Conservation (phyloP, 2,797 vertebrate genomes). For the Capromys pilorides region DNA sequence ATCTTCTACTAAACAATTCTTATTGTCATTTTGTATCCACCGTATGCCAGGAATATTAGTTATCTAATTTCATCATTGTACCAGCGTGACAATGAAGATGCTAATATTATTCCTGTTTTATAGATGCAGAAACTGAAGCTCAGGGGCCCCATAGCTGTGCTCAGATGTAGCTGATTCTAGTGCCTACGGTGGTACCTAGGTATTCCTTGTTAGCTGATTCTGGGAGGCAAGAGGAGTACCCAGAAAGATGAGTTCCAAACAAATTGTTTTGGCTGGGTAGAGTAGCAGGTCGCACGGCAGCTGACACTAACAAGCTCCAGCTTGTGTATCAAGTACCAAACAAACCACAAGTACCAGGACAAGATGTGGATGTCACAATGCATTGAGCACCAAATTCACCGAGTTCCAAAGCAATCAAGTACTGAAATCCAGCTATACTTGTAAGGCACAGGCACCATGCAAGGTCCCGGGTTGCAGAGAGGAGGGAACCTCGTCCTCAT, state of each 20-base stretch:
- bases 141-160: neutral
- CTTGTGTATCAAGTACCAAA: neutral
- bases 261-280: neutral
- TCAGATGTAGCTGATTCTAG: neutral
- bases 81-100: neutral
- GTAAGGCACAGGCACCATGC: neutral
- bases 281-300: neutral
- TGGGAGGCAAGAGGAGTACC: neutral
- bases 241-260: neutral
- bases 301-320: neutral
- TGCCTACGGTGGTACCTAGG: neutral
- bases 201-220: neutral
- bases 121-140: neutral
- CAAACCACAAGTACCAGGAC: neutral
- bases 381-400: neutral
- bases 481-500: neutral
- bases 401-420: neutral
- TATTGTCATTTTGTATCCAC: neutral
- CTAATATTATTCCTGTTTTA: neutral
- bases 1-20: neutral
- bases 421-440: neutral
- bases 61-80: slow-evolving; percentile 8
- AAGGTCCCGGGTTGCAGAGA: neutral
- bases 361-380: neutral
- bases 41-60: neutral